Evolutionary conservation across 2,113 vertebrate species (phyloP), one percentile per base, ranked within the genome.

Genomic region (Myanophis thanlyinensis): DNA sequence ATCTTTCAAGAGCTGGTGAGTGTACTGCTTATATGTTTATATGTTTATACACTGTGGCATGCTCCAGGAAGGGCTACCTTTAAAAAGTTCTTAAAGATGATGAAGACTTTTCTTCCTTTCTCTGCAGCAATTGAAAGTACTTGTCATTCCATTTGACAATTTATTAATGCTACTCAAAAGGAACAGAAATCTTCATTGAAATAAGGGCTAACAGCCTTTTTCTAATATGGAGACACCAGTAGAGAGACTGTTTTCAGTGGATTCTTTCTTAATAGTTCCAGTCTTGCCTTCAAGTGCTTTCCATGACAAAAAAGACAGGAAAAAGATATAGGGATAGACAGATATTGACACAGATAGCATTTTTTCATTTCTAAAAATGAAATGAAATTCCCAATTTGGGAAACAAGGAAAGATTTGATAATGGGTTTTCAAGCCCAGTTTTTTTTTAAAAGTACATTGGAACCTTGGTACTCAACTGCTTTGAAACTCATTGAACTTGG

Each of bases 31-130:
- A n/a, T n/a, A n/a, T n/a, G n/a, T 85, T 2, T 48, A 0, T 51
- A 0, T 51, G 3, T 30, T 92, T 49, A 54, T 30, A 87, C 62
- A 67, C 54, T 56, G 4, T 1, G 44, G 90, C 22, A 13, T 89
- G 1, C 53, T 35, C 73, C 91, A 94, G 52, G 52, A 93, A 93
- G 35, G 15, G 48, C 35, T 49, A 12, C 62, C 53, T 95, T 90
- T 90, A 80, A 40, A 90, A 96, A 90, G 27, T 91, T 51, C 51
- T 93, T 93, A 89, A 94, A 92, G 95, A 95, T 5, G 35, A 20
- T 89, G 73, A 90, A 91, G 85, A 89, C 89, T 73, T 89, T 93
- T 93, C 85, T 95, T 13, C 20, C 47, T 92, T 92, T 88, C 85
- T 95, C 12, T 85, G 88, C 89, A 93, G 73, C 59, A 49, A 27